These are phyloP conservation scores for Strix uralensis DNA, from an alignment of 2,113 vertebrate species.

Conservation along the genomic window DNA sequence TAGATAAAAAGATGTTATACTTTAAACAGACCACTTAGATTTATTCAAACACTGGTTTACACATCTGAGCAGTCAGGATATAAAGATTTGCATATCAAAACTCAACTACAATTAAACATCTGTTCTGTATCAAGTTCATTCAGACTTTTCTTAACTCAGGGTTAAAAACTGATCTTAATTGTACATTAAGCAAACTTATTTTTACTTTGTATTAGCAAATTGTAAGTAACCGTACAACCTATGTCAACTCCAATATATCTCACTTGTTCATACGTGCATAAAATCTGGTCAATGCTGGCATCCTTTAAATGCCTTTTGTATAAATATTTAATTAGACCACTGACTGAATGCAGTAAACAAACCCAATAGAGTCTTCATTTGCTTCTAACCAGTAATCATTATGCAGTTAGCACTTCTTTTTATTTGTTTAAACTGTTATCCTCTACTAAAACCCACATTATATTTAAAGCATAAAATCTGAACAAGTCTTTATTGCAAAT, in stretches of 20 bases:
- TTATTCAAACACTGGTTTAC: not conserved
- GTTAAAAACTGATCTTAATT: not conserved
- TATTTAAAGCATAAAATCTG: not conserved
- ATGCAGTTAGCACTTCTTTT: conserved; percentile 13
- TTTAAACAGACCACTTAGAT: not conserved
- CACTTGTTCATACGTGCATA: conserved; percentile 65
- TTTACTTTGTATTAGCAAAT: conserved; percentile 41
- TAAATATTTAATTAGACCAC: conserved; percentile 64
- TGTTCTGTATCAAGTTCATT: not conserved
- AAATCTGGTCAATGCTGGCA: conserved; percentile 45
- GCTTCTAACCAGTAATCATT: conserved; percentile 19
- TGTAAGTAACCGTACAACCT: conserved; percentile 23
- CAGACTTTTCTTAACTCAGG: not conserved
- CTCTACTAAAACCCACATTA: not conserved
- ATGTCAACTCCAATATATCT: conserved; percentile 35
- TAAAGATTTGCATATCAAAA: conserved; percentile 18
- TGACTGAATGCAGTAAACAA: conserved; percentile 9
- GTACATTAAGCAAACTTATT: not conserved
- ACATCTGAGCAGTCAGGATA: not conserved
- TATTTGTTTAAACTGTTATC: not conserved
- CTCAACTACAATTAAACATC: not conserved
- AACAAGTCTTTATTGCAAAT: not conserved
- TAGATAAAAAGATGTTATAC: not conserved
- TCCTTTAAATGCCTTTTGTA: conserved; percentile 48
- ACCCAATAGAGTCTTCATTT: not conserved